A percentile compares a stretch with the other conserved stretches of the same genome.
Evolutionary conservation across 2,113 vertebrate species (phyloP).

Genomic region (Amia ocellicauda): DNA sequence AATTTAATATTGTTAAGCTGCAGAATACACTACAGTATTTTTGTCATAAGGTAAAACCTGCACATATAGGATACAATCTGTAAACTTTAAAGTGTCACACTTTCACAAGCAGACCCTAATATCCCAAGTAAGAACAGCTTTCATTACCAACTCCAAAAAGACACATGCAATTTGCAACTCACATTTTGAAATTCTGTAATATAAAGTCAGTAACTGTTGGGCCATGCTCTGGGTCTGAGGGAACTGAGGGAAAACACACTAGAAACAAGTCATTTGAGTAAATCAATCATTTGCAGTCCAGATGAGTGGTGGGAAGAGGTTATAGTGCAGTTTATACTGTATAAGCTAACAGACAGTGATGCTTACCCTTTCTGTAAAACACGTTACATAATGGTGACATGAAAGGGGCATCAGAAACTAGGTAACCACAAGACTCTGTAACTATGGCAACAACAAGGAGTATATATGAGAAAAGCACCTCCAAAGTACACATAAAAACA

Average conservation of each 20-base stretch:
- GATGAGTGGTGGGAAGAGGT: not conserved
- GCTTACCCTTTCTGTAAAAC: conserved; percentile 51
- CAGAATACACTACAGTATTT: too few species aligned
- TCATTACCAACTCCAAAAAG: too few species aligned
- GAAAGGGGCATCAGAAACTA: conserved; percentile 54
- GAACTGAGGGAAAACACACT: not conserved
- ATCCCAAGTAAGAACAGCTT: too few species aligned
- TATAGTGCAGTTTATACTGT: not conserved
- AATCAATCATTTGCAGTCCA: conserved; percentile 1
- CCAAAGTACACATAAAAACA: conserved; percentile 76
- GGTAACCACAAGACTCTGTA: conserved; percentile 66
- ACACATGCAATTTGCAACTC: too few species aligned
- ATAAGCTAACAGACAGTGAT: conserved; percentile 12
- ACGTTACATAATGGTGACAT: conserved; percentile 64
- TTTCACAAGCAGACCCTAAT: too few species aligned
- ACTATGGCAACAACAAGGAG: conserved; percentile 77
- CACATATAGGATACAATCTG: too few species aligned
- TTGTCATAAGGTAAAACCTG: too few species aligned
- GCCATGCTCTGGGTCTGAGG: too few species aligned
- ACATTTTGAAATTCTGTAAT: too few species aligned
- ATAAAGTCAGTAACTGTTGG: too few species aligned
- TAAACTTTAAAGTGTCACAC: too few species aligned
- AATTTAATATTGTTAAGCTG: too few species aligned
- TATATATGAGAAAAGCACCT: conserved; percentile 72
- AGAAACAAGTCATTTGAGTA: conserved; percentile 15